Conservation (phyloP, 2,113 vertebrate genomes). For the Otis tarda region DNA sequence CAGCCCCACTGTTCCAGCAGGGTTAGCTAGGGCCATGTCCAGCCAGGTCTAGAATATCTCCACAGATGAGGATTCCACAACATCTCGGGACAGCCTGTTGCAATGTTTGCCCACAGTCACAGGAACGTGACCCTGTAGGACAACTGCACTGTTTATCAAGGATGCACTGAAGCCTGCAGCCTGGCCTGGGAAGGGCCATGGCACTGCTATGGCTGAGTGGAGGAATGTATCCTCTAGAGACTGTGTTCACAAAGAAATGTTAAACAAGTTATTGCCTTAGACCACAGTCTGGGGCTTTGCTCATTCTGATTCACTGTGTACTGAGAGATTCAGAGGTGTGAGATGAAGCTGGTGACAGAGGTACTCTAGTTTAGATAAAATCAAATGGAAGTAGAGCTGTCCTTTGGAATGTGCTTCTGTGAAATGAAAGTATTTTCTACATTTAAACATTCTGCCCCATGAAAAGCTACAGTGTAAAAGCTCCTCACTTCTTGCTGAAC, state of each 20-base stretch:
- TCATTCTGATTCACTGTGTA: neutral
- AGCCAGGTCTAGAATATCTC: neutral
- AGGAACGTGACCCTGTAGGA: neutral
- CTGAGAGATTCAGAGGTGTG: neutral
- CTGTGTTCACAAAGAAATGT: neutral
- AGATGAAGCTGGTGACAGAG: neutral
- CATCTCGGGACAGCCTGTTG: neutral
- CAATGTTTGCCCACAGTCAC: neutral
- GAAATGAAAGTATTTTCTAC: neutral
- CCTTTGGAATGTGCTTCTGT: neutral
- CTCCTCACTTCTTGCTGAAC: neutral
- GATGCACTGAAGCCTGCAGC: neutral
- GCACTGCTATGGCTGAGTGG: neutral
- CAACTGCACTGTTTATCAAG: neutral
- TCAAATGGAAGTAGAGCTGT: neutral
- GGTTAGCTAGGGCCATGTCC: neutral
- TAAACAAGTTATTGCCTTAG: neutral
- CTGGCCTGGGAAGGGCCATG: neutral
- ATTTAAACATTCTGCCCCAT: neutral
- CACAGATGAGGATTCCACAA: neutral
- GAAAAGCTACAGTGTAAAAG: neutral
- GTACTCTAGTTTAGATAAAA: neutral
- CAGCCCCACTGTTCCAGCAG: neutral
- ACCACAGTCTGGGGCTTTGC: neutral
- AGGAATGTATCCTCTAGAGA: neutral